Conservation (phyloP, 2,888 invertebrate genomes). For the Orthonevra nobilis region DNA sequence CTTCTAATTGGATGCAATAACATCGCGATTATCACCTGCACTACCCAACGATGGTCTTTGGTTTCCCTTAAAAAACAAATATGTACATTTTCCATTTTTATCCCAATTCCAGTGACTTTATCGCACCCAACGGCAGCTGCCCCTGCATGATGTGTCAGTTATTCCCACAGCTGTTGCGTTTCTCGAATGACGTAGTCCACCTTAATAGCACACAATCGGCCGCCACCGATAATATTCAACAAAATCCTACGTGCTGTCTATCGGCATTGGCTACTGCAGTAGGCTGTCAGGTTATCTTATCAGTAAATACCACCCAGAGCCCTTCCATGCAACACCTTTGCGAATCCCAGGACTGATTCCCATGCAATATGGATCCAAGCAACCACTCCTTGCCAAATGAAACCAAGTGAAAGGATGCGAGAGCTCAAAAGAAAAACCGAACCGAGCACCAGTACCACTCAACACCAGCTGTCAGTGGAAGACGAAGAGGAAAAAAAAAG, state of each 20-base stretch:
- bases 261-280: no score
- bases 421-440: conserved; percentile 6
- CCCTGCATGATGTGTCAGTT: conserved; percentile 14
- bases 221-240: conserved; percentile 54
- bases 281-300: conserved; percentile 27
- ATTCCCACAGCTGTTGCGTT: conserved; percentile 57
- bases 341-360: background rate
- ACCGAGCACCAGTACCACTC: conserved; percentile 11
- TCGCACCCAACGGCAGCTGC: conserved; percentile 31
- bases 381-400: background rate
- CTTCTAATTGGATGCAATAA: no score
- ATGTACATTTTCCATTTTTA: conserved; percentile 22
- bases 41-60: no score
- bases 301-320: background rate
- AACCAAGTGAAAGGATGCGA: background rate
- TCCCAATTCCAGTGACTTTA: conserved; percentile 28
- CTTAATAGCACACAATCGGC: conserved; percentile 33
- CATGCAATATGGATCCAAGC: no score
- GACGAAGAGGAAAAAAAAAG: conserved; percentile 40
- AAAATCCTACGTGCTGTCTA: no score
- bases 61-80: background rate
- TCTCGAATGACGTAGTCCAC: conserved; percentile 42
- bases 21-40: no score
- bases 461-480: conserved; percentile 58
- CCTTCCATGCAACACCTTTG: background rate